Evolutionary conservation across 2,113 vertebrate genomes (phyloP), one percentile per base, ranked within the genome.

Genomic region (Junco hyemalis): DNA sequence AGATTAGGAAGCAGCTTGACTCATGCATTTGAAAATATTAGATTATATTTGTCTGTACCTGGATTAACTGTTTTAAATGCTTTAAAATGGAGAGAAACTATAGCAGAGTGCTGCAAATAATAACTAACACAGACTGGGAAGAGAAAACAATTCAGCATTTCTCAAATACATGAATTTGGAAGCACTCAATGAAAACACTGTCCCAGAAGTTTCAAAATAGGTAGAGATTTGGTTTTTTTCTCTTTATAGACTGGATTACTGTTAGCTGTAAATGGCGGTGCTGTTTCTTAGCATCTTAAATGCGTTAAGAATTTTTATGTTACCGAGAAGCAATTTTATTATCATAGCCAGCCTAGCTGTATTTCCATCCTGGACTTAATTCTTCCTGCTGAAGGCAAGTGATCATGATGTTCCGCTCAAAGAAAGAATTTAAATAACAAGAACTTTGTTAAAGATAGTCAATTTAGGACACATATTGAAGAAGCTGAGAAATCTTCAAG

Each of bases 11-110:
- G 40, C 19, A 21, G 25, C 38, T 44, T 54, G 26, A n/a, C 35
- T 80, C 0, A 0, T 21, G 9, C 6, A 10, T 73, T 45, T 60
- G 12, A 51, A 59, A 44, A 23, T 77, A 40, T 4, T 70, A 31
- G 28, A 31, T 77, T 7, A 22, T 78, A 36, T n/a, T 81, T 85
- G 20, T 26, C 20, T 70, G 28, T 19, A 40, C 11, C 6, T 57
- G 60, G 24, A 40, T 57, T 29, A 74, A 57, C 15, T 48, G 3
- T 56, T 57, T 74, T n/a, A 56, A 74, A 74, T 40, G 8, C 44
- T 22, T 85, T 44, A 23, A 81, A 65, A 74, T 56, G 47, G 24
- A 64, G 20, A 86, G 12, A 21, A 73, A 25, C 33, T 69, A 3
- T 33, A 63, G 38, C 36, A 56, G 29, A 64, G 16, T 40, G n/a